Evolutionary conservation across 2,888 invertebrate genomes (phyloP).

Genomic region (Eristalis arbustorum): DNA sequence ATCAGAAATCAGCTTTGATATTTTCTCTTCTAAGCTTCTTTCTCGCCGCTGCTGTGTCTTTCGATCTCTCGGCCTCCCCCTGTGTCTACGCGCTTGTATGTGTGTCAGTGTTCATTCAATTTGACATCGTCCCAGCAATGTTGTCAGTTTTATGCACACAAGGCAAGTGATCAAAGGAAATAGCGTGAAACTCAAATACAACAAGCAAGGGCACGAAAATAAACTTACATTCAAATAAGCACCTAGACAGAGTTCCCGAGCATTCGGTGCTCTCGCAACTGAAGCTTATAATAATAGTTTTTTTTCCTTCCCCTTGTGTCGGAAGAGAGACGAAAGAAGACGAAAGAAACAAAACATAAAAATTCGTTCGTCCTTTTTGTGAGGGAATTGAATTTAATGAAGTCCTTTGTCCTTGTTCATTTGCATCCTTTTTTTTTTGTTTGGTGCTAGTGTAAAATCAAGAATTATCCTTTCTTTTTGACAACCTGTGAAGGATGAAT

Average conservation of each 20-base stretch:
- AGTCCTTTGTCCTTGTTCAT: background rate
- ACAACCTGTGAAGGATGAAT: conserved; percentile 5
- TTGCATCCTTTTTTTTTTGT: conserved; percentile 2
- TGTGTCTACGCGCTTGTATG: no score
- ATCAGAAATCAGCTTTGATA: background rate
- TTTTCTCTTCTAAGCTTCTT: background rate
- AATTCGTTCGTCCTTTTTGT: background rate
- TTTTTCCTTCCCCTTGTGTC: background rate
- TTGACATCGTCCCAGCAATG: conserved; percentile 13
- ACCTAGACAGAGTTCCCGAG: background rate
- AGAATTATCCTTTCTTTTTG: conserved; percentile 8
- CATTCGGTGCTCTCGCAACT: background rate
- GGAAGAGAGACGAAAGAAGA: background rate
- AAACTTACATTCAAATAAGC: background rate
- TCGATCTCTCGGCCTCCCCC: no score
- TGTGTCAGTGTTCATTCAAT: background rate
- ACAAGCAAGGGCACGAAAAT: conserved; percentile 14
- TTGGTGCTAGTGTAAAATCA: background rate
- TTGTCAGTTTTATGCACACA: conserved; percentile 11
- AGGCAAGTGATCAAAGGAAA: conserved; percentile 15
- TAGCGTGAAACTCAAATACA: conserved; percentile 38
- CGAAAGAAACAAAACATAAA: background rate
- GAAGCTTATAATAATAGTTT: background rate
- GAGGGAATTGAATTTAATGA: background rate
- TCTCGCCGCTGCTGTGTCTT: background rate